Conservation (phyloP, 2,113 vertebrate species). For the Psammodynastes pulverulentus region DNA sequence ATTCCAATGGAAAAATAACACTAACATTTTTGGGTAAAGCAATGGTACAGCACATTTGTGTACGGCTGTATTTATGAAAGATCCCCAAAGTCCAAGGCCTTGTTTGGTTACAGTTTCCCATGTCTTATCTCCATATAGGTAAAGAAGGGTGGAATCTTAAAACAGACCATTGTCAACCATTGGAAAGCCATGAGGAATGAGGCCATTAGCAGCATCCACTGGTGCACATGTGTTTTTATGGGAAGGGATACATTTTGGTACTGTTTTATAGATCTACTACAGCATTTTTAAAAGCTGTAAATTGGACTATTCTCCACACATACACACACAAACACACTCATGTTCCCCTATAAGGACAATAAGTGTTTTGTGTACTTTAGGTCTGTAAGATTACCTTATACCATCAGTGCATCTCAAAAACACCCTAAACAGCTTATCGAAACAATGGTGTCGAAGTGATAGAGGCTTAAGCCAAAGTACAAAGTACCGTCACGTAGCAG, state of each 20-base stretch:
- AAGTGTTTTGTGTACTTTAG: conserved; percentile 38
- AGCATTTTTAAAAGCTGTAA: conserved; percentile 26
- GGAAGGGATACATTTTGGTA: neutral
- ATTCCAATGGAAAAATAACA: neutral
- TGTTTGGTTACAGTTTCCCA: neutral
- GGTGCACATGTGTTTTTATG: neutral
- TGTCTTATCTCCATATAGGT: neutral
- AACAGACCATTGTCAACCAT: neutral
- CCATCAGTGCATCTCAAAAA: conserved; percentile 44
- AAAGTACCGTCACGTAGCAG: conserved; percentile 34
- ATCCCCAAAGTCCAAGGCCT: neutral
- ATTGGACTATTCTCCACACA: conserved; percentile 10
- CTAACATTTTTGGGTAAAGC: neutral
- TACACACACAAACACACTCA: neutral
- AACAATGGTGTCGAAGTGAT: conserved; percentile 49
- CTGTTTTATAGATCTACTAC: conserved; percentile 19
- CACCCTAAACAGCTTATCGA: conserved; percentile 37
- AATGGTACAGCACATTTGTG: neutral
- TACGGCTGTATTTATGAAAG: neutral
- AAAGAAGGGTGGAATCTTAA: neutral
- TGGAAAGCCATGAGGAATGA: neutral
- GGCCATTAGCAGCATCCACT: neutral
- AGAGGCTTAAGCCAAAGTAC: conserved; percentile 50
- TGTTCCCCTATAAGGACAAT: conserved; percentile 35
- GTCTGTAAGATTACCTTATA: conserved; percentile 38